These are phyloP conservation scores for Gortyna flavago DNA, from an alignment of 2,888 invertebrate genomes.

Conservation along the genomic window DNA sequence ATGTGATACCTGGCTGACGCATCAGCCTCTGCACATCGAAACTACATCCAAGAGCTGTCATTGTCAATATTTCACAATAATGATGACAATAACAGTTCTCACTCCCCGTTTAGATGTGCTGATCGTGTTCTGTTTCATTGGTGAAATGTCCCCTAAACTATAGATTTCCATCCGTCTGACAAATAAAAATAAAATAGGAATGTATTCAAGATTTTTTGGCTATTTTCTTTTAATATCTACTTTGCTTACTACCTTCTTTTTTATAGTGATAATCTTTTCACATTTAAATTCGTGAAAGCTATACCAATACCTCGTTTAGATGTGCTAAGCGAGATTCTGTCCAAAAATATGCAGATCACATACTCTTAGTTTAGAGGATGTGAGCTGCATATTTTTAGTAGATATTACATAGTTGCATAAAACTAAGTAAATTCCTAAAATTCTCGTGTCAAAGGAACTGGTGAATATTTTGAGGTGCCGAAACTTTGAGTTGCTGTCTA, in stretches of 20 bases:
- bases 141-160: no score
- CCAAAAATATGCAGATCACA: conserved; percentile 11
- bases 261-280: neutral
- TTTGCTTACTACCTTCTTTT: neutral
- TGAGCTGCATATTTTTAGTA: neutral
- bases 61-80: no score
- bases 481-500: conserved; percentile 24
- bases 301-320: neutral
- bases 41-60: no score
- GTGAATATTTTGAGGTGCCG: conserved; percentile 25
- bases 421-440: conserved; percentile 26
- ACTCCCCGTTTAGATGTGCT: no score
- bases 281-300: conserved; percentile 14
- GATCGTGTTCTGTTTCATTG: no score
- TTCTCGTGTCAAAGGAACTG: conserved; percentile 30
- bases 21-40: no score
- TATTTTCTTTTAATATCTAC: neutral
- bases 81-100: no score
- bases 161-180: neutral
- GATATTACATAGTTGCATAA: neutral
- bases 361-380: neutral
- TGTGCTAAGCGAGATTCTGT: neutral
- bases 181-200: neutral
- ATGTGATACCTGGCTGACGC: no score
- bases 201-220: neutral